Percentiles rank a stretch among this genome's conserved stretches.
phyloP scores from a whole-genome alignment of 92 coral and sea anemone species.

The Porites rus region DNA sequence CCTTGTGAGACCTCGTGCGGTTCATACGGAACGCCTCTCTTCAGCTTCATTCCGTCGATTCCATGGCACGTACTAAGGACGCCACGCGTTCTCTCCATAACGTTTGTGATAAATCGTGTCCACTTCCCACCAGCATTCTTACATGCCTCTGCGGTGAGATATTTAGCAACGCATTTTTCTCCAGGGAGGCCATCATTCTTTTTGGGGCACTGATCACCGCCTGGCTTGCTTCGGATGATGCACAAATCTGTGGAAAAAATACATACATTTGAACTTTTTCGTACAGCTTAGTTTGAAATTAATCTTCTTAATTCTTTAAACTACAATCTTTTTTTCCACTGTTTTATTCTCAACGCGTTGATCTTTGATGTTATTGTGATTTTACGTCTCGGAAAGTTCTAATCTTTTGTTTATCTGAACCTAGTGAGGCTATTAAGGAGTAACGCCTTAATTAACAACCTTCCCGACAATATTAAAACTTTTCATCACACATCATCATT shows the following conservation, averaged over 20 bases:
- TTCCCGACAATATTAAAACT: conserved; percentile 7
- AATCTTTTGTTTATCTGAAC: conserved; percentile 9
- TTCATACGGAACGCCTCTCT: not conserved
- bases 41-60: conserved; percentile 18
- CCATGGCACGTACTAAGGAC: conserved; percentile 19
- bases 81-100: not conserved
- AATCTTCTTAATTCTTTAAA: not conserved
- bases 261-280: too few relatives aligned
- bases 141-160: conserved; percentile 1
- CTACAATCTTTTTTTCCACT: not conserved
- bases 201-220: not conserved
- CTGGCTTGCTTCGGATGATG: not conserved
- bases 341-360: not conserved
- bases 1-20: conserved; percentile 34
- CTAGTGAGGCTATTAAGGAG: conserved; percentile 6
- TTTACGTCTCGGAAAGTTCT: conserved; percentile 2
- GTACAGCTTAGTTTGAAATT: not conserved
- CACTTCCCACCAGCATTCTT: conserved; percentile 14
- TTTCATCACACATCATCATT: conserved; percentile 3
- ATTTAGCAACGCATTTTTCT: not conserved
- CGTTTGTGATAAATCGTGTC: conserved; percentile 14
- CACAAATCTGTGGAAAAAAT: conserved; percentile 10
- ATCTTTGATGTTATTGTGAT: conserved; percentile 1
- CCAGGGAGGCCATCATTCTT: not conserved
- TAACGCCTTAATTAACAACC: not conserved